Evolutionary conservation across 1,140 invertebrate species (phyloP).

Genomic region (Bathynomus jamesi): DNA sequence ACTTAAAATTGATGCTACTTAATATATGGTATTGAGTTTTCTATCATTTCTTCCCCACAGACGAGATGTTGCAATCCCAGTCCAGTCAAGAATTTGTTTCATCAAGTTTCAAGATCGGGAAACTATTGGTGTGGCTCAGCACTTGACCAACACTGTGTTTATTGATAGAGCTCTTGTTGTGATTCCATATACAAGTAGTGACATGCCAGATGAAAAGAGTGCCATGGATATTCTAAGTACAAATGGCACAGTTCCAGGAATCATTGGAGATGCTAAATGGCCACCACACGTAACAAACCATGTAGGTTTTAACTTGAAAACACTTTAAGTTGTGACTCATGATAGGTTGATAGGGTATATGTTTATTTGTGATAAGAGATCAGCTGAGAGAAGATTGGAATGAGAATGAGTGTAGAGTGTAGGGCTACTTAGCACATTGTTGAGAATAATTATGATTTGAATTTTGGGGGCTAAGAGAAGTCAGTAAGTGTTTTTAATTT

Average conservation of each 20-base stretch:
- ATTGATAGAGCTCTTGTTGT: slow-evolving; percentile 95
- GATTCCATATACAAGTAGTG: slow-evolving; percentile 70
- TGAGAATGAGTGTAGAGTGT: too few species aligned
- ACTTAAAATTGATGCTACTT: too few species aligned
- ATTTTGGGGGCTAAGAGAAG: too few species aligned
- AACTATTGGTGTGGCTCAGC: slow-evolving; percentile 84
- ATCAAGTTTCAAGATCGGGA: slow-evolving; percentile 85
- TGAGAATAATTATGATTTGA: too few species aligned
- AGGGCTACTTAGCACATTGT: too few species aligned
- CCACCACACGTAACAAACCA: slow-evolving; percentile 80
- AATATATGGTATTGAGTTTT: too few species aligned
- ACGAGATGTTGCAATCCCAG: slow-evolving; percentile 75
- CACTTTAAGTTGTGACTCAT: too few species aligned
- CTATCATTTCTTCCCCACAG: too few species aligned
- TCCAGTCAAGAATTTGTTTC: slow-evolving; percentile 88
- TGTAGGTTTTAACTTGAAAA: slow-evolving; percentile 39
- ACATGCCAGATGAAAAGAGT: slow-evolving; percentile 90
- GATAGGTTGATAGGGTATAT: too few species aligned
- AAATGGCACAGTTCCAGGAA: slow-evolving; percentile 63
- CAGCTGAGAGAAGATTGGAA: too few species aligned
- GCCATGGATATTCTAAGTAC: slow-evolving; percentile 84
- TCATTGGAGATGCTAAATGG: slow-evolving; percentile 71
- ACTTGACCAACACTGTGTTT: slow-evolving; percentile 97
- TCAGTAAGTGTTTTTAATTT: too few species aligned
- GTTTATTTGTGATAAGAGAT: too few species aligned